Base-by-base conservation (phyloP, 2,113 vertebrate species). In the Rhabdornis inornatus region DNA sequence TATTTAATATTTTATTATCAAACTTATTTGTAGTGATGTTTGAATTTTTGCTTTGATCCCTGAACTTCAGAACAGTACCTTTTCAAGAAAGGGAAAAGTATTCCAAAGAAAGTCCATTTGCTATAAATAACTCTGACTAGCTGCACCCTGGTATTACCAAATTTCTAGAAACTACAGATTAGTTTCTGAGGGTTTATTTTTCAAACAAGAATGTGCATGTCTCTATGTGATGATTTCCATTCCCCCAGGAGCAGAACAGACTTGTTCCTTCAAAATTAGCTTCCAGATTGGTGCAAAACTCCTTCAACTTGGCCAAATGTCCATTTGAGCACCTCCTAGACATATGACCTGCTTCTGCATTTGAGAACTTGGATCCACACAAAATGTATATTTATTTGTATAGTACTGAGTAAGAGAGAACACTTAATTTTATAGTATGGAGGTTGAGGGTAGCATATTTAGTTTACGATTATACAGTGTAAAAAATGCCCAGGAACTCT, bases 1-100 rank as follows among this genome's bases (percentile, higher is more conserved):
- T 84, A 37, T 44, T 97, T 92, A 91, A 95, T 91, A 92, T 97
- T 97, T 98, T 95, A 96, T 96, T 74, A 95, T 96, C 92, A 96
- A 97, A 97, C 31, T 47, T 96, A 97, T 97, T 98, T 69, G 53
- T 95, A 95, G 76, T 70, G 86, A 81, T 96, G 87, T 96, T 93
- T 97, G 96, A 98, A 97, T 94, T 97, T 97, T 95, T 92, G 50
- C 92, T 97, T 96, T 97, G 95, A 97, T 95, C 40, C n/a, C 95
- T 86, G 55, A 97, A 96, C 83, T 97, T 98, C 95, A 94, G 86
- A 97, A 96, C 6, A 12, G 63, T 69, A 84, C 68, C 65, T 96
- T 93, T 79, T 93, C 92, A 92, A 78, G 91, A 89, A 60, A 15
- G 10, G 2, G 7, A 53, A 56, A 96, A 50, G 24, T 61, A 70